Conservation (phyloP, 2,888 invertebrate genomes). For the Iselma pallidipennis region DNA sequence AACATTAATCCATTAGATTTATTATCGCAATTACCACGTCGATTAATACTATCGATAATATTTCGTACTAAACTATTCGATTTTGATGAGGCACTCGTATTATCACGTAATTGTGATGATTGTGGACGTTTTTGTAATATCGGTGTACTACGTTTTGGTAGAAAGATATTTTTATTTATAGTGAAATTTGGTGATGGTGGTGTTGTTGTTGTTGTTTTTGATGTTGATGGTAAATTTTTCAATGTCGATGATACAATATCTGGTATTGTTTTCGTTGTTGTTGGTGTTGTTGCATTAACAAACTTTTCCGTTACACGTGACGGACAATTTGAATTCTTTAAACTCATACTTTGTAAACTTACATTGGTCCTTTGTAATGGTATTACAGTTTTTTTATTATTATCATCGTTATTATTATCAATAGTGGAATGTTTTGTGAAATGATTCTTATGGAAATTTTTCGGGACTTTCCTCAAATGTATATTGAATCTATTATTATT, state of each 20-base stretch:
- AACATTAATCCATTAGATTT: constrained; percentile 37
- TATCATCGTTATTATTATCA: constrained; percentile 13
- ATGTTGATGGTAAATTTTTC: neutral
- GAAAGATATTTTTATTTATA: constrained; percentile 41
- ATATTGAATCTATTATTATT: constrained; percentile 38
- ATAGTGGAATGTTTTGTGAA: constrained; percentile 36
- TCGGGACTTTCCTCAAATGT: constrained; percentile 49
- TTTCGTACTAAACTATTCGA: constrained; percentile 47
- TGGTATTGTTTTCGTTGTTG: constrained; percentile 28
- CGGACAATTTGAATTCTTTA: constrained; percentile 35
- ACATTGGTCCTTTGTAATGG: constrained; percentile 37
- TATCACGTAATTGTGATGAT: constrained; percentile 32
- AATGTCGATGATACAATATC: constrained; percentile 43
- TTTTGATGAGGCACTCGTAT: constrained; percentile 15
- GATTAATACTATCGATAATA: constrained; percentile 53
- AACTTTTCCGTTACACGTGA: constrained; percentile 49
- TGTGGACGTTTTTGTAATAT: constrained; percentile 33
- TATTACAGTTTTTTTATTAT: neutral
- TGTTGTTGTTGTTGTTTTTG: neutral
- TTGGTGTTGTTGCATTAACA: constrained; percentile 31
- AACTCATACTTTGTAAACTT: constrained; percentile 43
- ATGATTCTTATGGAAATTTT: constrained; percentile 53
- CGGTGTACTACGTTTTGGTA: constrained; percentile 3
- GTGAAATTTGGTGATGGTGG: constrained; percentile 28
- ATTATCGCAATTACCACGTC: constrained; percentile 38